These are phyloP conservation scores for Mythimna albipuncta DNA, from an alignment of 2,888 invertebrate genomes.

Conservation along the genomic window DNA sequence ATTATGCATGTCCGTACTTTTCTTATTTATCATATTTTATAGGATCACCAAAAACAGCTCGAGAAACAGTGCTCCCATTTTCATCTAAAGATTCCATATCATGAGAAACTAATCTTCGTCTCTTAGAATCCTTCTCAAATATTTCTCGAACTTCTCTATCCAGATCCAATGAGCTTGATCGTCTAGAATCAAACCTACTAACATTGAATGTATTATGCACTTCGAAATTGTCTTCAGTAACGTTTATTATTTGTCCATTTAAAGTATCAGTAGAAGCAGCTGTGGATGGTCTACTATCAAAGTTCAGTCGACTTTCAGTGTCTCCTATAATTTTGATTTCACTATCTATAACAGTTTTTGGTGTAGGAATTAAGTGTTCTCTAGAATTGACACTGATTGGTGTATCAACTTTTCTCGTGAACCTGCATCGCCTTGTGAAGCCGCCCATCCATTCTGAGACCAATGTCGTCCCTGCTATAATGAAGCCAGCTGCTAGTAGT, in stretches of 20 bases:
- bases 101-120: constrained; percentile 64
- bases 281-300: constrained; percentile 72
- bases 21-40: constrained; percentile 52
- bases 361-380: constrained; percentile 72
- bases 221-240: constrained; percentile 78
- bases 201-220: constrained; percentile 77
- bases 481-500: constrained; percentile 93
- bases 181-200: constrained; percentile 74
- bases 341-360: constrained; percentile 57
- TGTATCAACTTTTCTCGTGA: constrained; percentile 66
- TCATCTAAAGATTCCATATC: constrained; percentile 58
- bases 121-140: constrained; percentile 79
- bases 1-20: not conserved
- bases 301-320: constrained; percentile 68
- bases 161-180: constrained; percentile 84
- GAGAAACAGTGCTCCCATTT: constrained; percentile 71
- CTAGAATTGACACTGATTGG: constrained; percentile 66
- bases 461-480: constrained; percentile 91
- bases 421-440: constrained; percentile 91
- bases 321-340: constrained; percentile 63
- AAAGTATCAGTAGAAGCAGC: constrained; percentile 78
- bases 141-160: constrained; percentile 85
- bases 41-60: constrained; percentile 77
- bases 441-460: constrained; percentile 94
- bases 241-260: constrained; percentile 80